A percentile compares a stretch with the other conserved stretches of the same genome.
Conservation (phyloP, 2,113 vertebrate species). For the Dipodomys ordii region DNA sequence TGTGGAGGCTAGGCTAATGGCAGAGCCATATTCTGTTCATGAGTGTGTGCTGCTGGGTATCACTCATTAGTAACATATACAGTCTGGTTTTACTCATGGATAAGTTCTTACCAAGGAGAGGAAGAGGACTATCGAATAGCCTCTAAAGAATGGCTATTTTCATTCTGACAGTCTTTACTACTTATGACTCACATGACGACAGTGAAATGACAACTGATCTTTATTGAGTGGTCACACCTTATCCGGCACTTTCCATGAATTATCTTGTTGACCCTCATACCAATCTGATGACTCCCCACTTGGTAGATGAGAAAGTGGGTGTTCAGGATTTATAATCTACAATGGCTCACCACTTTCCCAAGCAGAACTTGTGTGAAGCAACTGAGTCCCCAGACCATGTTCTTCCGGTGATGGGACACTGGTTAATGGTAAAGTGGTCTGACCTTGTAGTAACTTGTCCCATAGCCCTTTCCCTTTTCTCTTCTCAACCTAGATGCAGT, state of each 20-base stretch:
- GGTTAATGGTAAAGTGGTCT: not conserved
- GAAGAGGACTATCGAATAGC: not conserved
- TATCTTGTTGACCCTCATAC: not conserved
- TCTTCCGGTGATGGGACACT: not conserved
- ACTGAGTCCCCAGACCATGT: not conserved
- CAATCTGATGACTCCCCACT: not conserved
- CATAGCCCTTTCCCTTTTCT: not conserved
- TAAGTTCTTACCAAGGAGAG: not conserved
- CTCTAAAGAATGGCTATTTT: not conserved
- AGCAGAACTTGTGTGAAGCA: not conserved
- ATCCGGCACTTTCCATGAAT: not conserved
- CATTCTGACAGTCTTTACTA: not conserved
- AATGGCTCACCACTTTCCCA: not conserved
- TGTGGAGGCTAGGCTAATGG: not conserved
- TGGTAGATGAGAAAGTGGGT: constrained; percentile 3
- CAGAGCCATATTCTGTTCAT: not conserved
- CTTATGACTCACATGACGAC: not conserved
- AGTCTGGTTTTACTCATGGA: not conserved
- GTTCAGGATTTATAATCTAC: not conserved
- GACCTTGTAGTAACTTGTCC: no score
- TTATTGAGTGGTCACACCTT: not conserved
- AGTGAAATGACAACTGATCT: not conserved
- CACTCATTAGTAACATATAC: not conserved
- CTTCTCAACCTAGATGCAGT: not conserved
- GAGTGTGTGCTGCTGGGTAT: not conserved